phyloP scores from a whole-genome alignment of 2,797 vertebrate genomes.

The Fundulus diaphanus region DNA sequence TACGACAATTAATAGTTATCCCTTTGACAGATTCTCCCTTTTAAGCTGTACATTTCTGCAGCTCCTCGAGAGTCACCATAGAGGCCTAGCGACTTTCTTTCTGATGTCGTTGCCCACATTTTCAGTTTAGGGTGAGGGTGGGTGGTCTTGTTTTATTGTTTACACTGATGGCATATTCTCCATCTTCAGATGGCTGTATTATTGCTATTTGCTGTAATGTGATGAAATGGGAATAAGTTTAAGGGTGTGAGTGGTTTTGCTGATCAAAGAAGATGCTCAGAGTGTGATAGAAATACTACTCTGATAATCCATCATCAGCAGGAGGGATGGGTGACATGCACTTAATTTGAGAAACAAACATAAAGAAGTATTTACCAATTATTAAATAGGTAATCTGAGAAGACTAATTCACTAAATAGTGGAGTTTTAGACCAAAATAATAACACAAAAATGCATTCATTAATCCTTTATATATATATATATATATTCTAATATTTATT shows the following conservation, averaged over 20 bases:
- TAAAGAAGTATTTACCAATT: neutral
- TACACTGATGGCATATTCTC: neutral
- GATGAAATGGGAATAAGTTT: neutral
- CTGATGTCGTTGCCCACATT: neutral
- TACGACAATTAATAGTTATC: neutral
- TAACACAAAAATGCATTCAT: neutral
- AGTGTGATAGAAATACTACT: neutral
- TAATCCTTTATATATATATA: neutral
- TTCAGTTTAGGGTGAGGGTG: neutral
- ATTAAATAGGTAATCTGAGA: neutral
- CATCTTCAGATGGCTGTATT: neutral
- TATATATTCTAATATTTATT: neutral
- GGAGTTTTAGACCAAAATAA: too few species aligned
- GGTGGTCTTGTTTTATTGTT: neutral
- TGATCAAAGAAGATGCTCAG: neutral
- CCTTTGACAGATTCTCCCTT: neutral
- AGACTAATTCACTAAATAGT: neutral
- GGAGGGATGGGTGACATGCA: neutral
- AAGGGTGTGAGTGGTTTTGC: neutral
- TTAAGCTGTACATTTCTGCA: neutral
- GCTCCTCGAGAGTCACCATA: slow-evolving; percentile 1
- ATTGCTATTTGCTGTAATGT: neutral
- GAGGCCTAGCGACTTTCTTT: neutral
- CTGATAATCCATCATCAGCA: neutral
- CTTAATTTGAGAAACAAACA: neutral